phyloP scores from a whole-genome alignment of 2,113 vertebrate species.

The Carollia perspicillata region DNA sequence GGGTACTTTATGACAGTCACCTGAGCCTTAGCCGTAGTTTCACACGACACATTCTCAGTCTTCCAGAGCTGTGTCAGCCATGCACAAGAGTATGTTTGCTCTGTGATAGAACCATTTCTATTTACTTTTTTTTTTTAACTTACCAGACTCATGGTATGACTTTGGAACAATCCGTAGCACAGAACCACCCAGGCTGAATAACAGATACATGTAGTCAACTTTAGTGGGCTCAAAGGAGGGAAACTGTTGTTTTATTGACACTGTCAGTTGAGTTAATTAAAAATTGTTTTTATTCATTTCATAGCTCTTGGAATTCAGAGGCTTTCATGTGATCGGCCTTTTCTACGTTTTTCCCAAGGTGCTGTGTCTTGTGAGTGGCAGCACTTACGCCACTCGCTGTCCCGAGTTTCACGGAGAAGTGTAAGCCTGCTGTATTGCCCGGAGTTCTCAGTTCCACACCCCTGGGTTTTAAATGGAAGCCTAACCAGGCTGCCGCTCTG shows the following conservation, averaged over 20 bases:
- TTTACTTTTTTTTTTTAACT: neutral
- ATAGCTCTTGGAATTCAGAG: neutral
- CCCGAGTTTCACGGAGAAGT: neutral
- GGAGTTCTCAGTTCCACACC: neutral
- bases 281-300: neutral
- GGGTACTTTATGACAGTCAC: neutral
- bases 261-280: neutral
- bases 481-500: neutral
- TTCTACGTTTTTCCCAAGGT: neutral
- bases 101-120: slow-evolving; percentile 1
- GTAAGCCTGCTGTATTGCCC: neutral
- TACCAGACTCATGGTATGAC: neutral
- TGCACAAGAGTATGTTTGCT: neutral
- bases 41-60: neutral
- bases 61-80: neutral
- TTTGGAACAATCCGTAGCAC: neutral
- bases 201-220: neutral
- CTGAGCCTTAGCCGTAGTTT: slow-evolving; percentile 27
- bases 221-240: neutral
- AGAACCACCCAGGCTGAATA: neutral
- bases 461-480: slow-evolving; percentile 12
- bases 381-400: neutral
- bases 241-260: slow-evolving; percentile 1
- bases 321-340: slow-evolving; percentile 5
- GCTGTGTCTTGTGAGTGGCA: neutral